A percentile compares a stretch with the other conserved stretches of the same genome.
Conservation (phyloP, 2,797 vertebrate genomes). For the Aselliscus stoliczkanus region DNA sequence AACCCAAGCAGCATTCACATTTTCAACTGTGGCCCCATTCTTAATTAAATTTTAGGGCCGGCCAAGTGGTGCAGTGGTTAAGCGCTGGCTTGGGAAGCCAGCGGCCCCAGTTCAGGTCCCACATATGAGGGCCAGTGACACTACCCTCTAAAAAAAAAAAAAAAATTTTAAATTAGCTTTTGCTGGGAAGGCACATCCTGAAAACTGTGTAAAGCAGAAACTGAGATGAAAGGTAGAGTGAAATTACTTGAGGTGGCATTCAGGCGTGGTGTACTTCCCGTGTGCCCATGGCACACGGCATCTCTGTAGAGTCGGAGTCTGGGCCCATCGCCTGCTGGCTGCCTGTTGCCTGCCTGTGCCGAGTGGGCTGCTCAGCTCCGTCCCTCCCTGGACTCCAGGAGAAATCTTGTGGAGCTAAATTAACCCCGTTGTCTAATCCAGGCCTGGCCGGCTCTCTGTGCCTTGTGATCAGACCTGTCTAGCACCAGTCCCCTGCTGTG, state of each 20-base stretch:
- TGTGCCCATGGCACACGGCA: accelerated
- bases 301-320: not conserved
- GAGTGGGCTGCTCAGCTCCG: accelerated
- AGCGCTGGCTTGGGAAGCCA: too few relatives aligned
- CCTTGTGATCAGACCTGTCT: not conserved
- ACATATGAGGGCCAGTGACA: too few relatives aligned
- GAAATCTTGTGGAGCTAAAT: not conserved
- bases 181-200: not conserved
- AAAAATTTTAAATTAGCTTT: not conserved
- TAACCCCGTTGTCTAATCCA: too few relatives aligned
- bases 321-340: not conserved
- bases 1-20: too few relatives aligned
- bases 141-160: too few relatives aligned
- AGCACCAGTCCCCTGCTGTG: accelerated
- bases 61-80: too few relatives aligned
- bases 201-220: not conserved
- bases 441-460: not conserved
- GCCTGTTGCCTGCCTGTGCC: not conserved
- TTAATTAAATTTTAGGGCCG: not conserved
- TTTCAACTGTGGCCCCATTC: not conserved
- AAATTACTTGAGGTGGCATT: not conserved
- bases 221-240: not conserved
- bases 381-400: accelerated
- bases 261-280: not conserved
- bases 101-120: too few relatives aligned